These are phyloP conservation scores for pig (Sus scrofa) DNA, from an alignment of 2,113 vertebrate genomes.

Conservation along the genomic window DNA sequence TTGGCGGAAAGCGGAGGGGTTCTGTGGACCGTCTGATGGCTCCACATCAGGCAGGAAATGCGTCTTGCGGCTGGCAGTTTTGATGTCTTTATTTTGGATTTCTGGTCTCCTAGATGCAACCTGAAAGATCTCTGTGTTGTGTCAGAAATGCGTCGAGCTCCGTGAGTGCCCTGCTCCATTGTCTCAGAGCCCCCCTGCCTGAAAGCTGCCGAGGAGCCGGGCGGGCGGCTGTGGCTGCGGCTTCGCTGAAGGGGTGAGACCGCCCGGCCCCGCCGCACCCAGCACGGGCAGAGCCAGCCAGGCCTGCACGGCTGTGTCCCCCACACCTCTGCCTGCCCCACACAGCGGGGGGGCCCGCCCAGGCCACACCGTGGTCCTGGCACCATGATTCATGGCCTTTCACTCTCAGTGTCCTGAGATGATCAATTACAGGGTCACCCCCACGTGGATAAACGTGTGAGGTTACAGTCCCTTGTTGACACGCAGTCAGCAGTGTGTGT, in stretches of 20 bases:
- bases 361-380: not conserved
- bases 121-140: not conserved
- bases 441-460: not conserved
- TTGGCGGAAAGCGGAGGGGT: not conserved
- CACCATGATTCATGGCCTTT: not conserved
- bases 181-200: not conserved
- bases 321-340: accelerated
- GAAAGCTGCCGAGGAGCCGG: not conserved
- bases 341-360: not conserved
- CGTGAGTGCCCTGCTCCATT: accelerated
- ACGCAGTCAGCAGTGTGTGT: accelerated
- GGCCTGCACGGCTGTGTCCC: accelerated
- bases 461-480: accelerated
- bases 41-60: not conserved
- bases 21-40: accelerated
- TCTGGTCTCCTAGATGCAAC: not conserved
- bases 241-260: not conserved
- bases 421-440: not conserved
- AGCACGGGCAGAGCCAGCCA: accelerated
- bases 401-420: not conserved
- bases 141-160: not conserved
- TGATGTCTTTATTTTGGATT: not conserved
- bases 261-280: accelerated
- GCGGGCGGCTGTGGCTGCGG: not conserved
- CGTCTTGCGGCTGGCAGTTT: too few relatives aligned